These are phyloP conservation scores for Potorous gilbertii DNA, from an alignment of 2,797 vertebrate genomes.

Conservation along the genomic window DNA sequence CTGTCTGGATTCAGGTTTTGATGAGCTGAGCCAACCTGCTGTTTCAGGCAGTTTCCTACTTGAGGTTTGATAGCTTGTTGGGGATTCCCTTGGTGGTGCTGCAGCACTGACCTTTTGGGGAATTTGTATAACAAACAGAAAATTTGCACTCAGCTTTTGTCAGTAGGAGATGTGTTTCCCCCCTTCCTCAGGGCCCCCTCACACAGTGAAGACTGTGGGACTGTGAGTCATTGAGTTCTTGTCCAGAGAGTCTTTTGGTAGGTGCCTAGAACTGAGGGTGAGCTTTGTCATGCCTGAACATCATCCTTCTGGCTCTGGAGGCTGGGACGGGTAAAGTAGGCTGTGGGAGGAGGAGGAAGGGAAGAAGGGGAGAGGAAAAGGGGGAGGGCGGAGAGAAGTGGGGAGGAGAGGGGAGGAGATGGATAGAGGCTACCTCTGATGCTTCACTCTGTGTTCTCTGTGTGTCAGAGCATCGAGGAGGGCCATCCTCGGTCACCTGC, in stretches of 20 bases:
- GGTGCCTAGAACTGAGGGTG: too few species aligned
- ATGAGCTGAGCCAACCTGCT: background rate
- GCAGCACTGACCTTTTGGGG: background rate
- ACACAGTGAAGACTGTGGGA: too few species aligned
- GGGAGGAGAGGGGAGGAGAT: background rate
- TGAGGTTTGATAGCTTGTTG: background rate
- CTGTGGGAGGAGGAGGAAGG: background rate
- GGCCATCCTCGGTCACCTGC: too few species aligned
- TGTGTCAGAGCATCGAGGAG: accelerated
- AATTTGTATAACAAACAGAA: background rate
- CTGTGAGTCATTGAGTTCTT: too few species aligned
- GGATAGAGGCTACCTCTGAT: background rate
- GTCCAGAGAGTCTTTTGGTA: too few species aligned
- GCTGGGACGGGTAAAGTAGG: background rate
- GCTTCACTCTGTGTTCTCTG: background rate
- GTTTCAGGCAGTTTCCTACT: background rate
- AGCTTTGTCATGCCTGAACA: too few species aligned
- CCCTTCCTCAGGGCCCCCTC: too few species aligned
- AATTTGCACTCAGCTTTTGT: background rate
- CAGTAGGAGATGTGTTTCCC: too few species aligned
- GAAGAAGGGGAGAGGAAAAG: background rate
- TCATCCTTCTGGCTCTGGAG: too few species aligned
- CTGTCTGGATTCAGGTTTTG: background rate
- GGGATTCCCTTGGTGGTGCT: background rate
- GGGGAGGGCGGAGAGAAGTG: background rate